Conservation (phyloP, 53 echinoderm and acorn worm genomes). For the Stichopus horrens region DNA sequence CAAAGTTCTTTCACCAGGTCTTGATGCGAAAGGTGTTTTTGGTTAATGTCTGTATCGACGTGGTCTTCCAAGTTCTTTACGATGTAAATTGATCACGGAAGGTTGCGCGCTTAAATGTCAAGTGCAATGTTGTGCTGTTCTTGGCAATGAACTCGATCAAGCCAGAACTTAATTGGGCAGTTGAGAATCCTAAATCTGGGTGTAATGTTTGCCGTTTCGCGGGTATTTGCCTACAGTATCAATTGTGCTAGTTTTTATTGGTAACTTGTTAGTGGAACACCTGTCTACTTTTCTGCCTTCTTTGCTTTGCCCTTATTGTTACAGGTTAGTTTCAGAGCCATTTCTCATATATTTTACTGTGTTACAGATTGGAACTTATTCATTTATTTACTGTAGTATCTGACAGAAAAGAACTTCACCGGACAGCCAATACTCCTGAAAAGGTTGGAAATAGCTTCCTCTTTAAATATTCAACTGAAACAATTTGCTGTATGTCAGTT, state of each 20-base stretch:
- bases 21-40: background rate
- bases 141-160: background rate
- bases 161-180: conserved; percentile 5
- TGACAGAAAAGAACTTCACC: too few species aligned
- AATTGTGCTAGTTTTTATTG: background rate
- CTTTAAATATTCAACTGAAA: too few species aligned
- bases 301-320: too few species aligned
- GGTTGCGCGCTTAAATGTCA: conserved; percentile 7
- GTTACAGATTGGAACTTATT: too few species aligned
- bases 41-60: background rate
- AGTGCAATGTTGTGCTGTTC: background rate
- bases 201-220: background rate
- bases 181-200: background rate
- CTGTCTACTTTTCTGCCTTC: background rate
- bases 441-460: too few species aligned
- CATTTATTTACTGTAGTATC: too few species aligned
- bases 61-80: background rate
- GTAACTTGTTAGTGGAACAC: background rate
- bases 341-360: too few species aligned
- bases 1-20: background rate
- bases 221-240: background rate
- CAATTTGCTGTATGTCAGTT: too few species aligned
- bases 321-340: too few species aligned
- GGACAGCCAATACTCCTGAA: too few species aligned
- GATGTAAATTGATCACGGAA: conserved; percentile 24